Evolutionary conservation across 2,113 vertebrate species (phyloP).

Genomic region (Laterallus jamaicensis): DNA sequence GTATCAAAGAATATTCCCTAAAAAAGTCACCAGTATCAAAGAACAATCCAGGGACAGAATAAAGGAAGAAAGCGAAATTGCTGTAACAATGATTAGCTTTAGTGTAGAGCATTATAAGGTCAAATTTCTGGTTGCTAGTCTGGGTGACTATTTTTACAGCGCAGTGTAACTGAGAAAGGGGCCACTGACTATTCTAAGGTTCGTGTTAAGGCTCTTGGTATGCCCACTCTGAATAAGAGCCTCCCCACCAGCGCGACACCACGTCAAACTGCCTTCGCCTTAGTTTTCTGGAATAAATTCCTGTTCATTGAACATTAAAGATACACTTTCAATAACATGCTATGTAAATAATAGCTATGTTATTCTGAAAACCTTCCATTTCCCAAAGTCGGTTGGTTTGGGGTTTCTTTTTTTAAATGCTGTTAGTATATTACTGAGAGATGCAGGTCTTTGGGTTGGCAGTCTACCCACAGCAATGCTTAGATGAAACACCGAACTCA

Average conservation of each 20-base stretch:
- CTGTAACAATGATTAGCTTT: slow-evolving; percentile 1
- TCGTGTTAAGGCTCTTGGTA: slow-evolving; percentile 45
- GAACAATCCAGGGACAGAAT: background rate
- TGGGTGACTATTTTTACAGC: slow-evolving; percentile 54
- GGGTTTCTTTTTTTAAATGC: background rate
- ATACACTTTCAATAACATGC: background rate
- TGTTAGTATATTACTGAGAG: background rate
- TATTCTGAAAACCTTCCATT: background rate
- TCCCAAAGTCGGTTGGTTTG: background rate
- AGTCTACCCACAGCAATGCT: background rate
- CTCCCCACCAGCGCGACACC: background rate
- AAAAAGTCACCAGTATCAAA: background rate
- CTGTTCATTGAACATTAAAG: background rate
- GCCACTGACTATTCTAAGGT: slow-evolving; percentile 41
- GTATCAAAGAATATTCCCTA: background rate
- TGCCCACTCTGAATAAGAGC: background rate
- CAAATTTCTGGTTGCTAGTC: slow-evolving; percentile 37
- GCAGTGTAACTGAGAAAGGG: slow-evolving; percentile 54
- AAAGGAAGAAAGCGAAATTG: background rate
- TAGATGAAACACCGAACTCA: background rate
- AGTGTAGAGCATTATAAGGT: slow-evolving; percentile 12
- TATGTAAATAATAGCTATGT: background rate
- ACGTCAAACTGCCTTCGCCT: background rate
- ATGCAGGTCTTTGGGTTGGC: background rate
- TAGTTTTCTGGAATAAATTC: background rate